Evolutionary conservation across 1,140 invertebrate genomes (phyloP), one percentile per base, ranked within the genome.

Genomic region (Heliconius nattereri): DNA sequence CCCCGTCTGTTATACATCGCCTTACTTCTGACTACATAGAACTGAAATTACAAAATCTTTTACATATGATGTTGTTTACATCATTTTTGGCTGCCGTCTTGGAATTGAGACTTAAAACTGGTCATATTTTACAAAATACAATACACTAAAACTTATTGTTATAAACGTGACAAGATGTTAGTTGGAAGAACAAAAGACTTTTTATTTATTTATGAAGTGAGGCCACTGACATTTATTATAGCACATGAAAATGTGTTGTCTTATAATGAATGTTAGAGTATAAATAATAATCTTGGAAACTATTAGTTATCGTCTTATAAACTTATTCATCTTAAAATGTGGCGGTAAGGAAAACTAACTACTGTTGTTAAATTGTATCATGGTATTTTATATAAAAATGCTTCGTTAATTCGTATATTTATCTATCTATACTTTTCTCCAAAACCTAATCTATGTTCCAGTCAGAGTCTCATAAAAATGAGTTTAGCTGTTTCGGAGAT

Each of bases 81-180:
- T 29, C 23, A 57, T 70, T 73, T 45, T 78, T 40, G 76, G 77
- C 77, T 78, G 77, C 77, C 78, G 78, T 75, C 71, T 76, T 78
- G 76, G 84, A 82, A 57, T 73, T 85, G 82, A 85, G 71, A 81
- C 66, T 66, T 29, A 66, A 29, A 66, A 66, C 26, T n/a, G 26
- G 73, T 83, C 75, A 76, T 87, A 84, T 85, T 84, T 87, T 79
- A 83, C 81, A 73, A 54, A 78, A 83, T 40, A 85, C 75, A 85
- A 85, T 78, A 77, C 74, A 76, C 40, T 37, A 83, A 78, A 78
- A 76, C 78, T 76, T 66, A 76, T 66, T 70, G 75, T 76, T 70
- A 71, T n/a, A 29, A 71, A 79, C 23, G 57, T 70, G 75, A 79
- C 52, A 66, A 79, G n/a, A 70, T 66, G 52, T 29, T 66, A 66